These are phyloP conservation scores for Drosophila dives DNA, from an alignment of 2,888 invertebrate genomes.

Conservation along the genomic window DNA sequence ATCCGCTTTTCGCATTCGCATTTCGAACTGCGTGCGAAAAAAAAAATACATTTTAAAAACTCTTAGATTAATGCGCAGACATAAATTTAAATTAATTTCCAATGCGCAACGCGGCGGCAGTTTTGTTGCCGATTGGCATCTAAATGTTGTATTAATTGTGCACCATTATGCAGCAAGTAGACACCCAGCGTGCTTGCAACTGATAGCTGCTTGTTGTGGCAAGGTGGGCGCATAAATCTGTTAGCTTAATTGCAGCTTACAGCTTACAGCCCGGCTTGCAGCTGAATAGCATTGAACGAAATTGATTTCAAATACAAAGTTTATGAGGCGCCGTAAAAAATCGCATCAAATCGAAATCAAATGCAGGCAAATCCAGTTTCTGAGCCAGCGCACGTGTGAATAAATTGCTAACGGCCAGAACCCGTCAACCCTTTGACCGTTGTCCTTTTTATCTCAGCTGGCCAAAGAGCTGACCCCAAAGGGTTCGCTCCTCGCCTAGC, in stretches of 20 bases:
- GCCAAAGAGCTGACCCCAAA: constrained; percentile 46
- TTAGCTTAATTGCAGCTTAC: constrained; percentile 55
- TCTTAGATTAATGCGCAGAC: constrained; percentile 38
- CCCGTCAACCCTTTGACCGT: constrained; percentile 59
- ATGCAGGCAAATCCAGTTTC: constrained; percentile 56
- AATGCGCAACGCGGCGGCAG: constrained; percentile 25
- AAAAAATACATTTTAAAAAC: background rate
- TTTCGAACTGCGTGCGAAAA: constrained; percentile 49
- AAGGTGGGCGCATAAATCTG: constrained; percentile 40
- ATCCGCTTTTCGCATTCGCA: constrained; percentile 63
- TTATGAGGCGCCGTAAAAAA: constrained; percentile 71
- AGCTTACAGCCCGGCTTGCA: constrained; percentile 28
- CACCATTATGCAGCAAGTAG: constrained; percentile 42
- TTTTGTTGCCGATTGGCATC: constrained; percentile 55
- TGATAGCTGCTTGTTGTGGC: constrained; percentile 29
- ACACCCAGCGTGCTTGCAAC: constrained; percentile 21
- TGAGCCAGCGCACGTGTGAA: constrained; percentile 70
- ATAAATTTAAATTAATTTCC: constrained; percentile 60
- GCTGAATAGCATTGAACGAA: constrained; percentile 28
- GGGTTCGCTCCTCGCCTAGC: constrained; percentile 30
- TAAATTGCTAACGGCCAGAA: constrained; percentile 58
- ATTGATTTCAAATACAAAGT: constrained; percentile 66
- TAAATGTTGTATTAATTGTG: constrained; percentile 71
- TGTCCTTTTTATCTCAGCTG: constrained; percentile 66
- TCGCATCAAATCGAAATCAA: constrained; percentile 74